Percentiles rank a stretch among this genome's conserved stretches.
phyloP scores from a whole-genome alignment of 1,140 invertebrate species.

The Lepidurus packardi region DNA sequence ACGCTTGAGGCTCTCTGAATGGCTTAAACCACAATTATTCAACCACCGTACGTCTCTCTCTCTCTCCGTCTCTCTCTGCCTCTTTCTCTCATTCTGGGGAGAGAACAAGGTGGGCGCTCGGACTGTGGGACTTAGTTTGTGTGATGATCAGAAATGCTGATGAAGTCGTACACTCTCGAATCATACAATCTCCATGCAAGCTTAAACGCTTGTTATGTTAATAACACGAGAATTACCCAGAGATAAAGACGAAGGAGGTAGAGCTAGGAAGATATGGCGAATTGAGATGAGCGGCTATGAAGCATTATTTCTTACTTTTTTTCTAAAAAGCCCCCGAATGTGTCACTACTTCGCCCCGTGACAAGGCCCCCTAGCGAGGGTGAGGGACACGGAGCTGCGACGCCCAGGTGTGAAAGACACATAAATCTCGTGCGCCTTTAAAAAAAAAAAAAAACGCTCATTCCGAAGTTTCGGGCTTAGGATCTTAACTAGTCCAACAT shows the following conservation, averaged over 20 bases:
- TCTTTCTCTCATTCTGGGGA: background rate
- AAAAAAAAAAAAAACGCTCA: background rate
- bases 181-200: background rate
- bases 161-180: background rate
- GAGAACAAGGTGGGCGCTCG: background rate
- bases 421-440: background rate
- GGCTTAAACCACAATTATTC: background rate
- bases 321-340: background rate
- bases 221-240: background rate
- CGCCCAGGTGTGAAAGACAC: constrained; percentile 20
- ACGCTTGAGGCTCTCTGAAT: background rate
- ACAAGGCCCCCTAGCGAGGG: background rate
- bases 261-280: background rate
- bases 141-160: background rate
- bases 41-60: background rate
- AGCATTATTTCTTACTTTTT: background rate
- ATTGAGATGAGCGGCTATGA: background rate
- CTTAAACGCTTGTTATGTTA: background rate
- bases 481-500: constrained; percentile 1
- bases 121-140: no score
- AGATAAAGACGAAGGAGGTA: background rate
- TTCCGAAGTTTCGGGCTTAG: background rate
- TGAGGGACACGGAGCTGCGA: constrained; percentile 17
- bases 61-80: background rate
- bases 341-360: constrained; percentile 17